phyloP scores from a whole-genome alignment of 2,113 vertebrate species.

The Gasterosteus aculeatus region DNA sequence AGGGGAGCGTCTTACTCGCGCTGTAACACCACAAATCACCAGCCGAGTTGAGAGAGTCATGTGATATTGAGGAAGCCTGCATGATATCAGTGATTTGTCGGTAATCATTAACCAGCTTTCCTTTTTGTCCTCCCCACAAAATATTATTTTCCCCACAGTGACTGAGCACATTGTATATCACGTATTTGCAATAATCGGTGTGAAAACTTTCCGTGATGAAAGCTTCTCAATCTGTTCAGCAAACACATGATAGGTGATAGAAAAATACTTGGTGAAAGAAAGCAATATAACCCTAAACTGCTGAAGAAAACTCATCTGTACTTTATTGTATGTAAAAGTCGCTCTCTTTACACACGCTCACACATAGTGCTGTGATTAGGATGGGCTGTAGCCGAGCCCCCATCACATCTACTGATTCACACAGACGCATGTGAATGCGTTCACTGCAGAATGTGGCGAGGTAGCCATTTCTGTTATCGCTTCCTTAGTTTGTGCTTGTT shows the following conservation, averaged over 20 bases:
- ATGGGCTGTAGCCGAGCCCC: not conserved
- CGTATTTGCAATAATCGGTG: conserved; percentile 5
- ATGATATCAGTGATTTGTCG: not conserved
- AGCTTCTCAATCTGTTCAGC: not conserved
- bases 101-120: conserved; percentile 9
- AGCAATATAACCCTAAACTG: not conserved
- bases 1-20: not conserved
- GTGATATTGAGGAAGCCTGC: conserved; percentile 3
- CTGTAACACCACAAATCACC: not conserved
- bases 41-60: conserved; percentile 11
- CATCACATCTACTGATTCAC: not conserved
- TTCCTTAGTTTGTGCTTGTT: not conserved
- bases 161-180: not conserved
- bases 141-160: conserved; percentile 26
- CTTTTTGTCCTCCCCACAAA: conserved; percentile 1
- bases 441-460: not conserved
- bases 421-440: not conserved
- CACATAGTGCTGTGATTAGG: not conserved
- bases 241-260: not conserved
- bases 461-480: not conserved
- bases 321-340: not conserved
- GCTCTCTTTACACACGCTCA: not conserved
- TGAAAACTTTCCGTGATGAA: not conserved
- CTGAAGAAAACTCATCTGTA: not conserved
- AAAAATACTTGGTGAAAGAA: not conserved